A percentile compares a stretch with the other conserved stretches of the same genome.
phyloP scores from a whole-genome alignment of 2,888 invertebrate genomes.

The Drosophila peninsularis region DNA sequence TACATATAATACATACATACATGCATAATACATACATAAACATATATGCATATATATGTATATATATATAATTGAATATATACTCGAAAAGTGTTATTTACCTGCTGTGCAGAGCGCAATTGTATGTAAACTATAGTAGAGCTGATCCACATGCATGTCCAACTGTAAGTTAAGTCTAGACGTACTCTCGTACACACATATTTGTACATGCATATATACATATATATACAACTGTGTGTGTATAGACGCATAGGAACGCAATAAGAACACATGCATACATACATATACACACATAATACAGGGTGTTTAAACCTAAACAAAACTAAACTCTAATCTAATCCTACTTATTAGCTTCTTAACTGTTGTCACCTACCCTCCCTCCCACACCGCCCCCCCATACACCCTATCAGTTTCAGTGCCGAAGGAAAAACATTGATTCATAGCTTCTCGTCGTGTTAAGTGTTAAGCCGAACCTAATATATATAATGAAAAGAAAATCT shows the following conservation, averaged over 20 bases:
- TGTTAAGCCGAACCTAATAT: constrained; percentile 68
- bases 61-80: constrained; percentile 67
- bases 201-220: constrained; percentile 20
- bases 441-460: constrained; percentile 77
- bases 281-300: constrained; percentile 61
- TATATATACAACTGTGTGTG: constrained; percentile 35
- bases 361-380: constrained; percentile 53
- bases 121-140: constrained; percentile 76
- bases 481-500: constrained; percentile 49
- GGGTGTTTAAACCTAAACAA: constrained; percentile 70
- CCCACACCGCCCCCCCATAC: background rate
- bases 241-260: constrained; percentile 9
- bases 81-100: constrained; percentile 79
- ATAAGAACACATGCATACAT: constrained; percentile 7
- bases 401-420: constrained; percentile 52
- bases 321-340: constrained; percentile 63
- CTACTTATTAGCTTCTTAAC: constrained; percentile 71
- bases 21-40: constrained; percentile 19
- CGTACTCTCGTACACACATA: constrained; percentile 56
- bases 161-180: constrained; percentile 80
- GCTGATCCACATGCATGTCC: constrained; percentile 81
- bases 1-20: constrained; percentile 46
- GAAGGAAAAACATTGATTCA: constrained; percentile 52
- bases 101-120: constrained; percentile 82
- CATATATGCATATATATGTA: constrained; percentile 22